Base-by-base conservation (phyloP, 92 coral and sea anemone genomes). In the Porites rus region DNA sequence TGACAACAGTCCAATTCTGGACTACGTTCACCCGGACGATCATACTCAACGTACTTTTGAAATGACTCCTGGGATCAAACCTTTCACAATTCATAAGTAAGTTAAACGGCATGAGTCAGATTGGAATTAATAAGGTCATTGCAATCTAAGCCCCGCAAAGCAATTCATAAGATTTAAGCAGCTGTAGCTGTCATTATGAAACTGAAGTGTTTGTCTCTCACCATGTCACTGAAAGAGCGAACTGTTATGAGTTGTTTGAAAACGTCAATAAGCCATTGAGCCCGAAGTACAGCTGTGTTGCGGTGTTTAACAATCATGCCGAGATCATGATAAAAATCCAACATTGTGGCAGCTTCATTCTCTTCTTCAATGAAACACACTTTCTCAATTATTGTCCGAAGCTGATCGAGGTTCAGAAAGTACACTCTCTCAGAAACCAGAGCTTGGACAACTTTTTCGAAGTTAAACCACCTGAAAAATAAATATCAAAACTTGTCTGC, bases 261-360 rank as follows among this genome's bases (percentile, higher is more conserved):
- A 28, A 90, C 67, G 74, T 90, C 93, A 43, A 82, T 90, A 1
- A 90, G 91, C 93, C 93, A 90, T 71, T 86, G 91, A 19, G 90
- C 75, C 46, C 86, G 72, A 13, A 90, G 83, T 16, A 86, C 91
- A 69, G 87, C 91, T 7, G 91, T 90, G 17, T 60, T 75, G 51
- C 93, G 85, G 56, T 86, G 90, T 81, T 79, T 81, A 13, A 90
- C 60, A 24, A 90, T 90, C 58, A 86, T 82, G 58, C 93, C 93
- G n/a, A 86, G 90, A 61, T 86, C 93, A 67, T 90, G 88, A 28
- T 85, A 85, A 70, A 85, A 85, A 31, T 68, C 25, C 79, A 90
- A 56, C 93, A 90, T 50, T 1, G 83, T 75, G 1, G 73, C 68
- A 8, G 74, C 71, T 28, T 89, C 92, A 10, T 68, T 52, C 21